phyloP scores from a whole-genome alignment of 2,888 invertebrate genomes.

The Leucoptera coffeella region DNA sequence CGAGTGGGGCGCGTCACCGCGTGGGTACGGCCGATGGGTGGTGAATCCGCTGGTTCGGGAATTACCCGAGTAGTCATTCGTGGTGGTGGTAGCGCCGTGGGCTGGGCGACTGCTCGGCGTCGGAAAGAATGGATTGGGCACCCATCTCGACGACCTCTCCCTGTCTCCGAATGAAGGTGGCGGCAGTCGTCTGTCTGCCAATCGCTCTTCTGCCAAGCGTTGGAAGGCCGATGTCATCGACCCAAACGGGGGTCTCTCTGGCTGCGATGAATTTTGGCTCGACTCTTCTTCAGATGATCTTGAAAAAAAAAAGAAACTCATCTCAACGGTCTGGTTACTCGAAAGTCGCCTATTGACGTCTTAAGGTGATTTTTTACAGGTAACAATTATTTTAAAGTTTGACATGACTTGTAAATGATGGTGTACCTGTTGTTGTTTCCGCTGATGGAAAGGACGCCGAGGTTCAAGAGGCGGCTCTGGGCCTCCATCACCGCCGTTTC shows the following conservation, averaged over 20 bases:
- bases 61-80: conserved; percentile 12
- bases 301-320: conserved; percentile 1
- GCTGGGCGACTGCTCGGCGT: background rate
- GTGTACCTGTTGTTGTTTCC: conserved; percentile 19
- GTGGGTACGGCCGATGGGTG: conserved; percentile 17
- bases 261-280: background rate
- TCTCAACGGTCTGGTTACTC: too few species aligned
- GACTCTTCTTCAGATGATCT: conserved; percentile 3
- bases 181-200: conserved; percentile 17
- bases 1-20: conserved; percentile 12
- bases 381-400: too few species aligned
- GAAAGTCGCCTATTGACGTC: too few species aligned
- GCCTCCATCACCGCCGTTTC: conserved; percentile 17
- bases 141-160: conserved; percentile 20
- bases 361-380: too few species aligned
- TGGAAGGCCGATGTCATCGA: conserved; percentile 37
- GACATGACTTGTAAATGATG: too few species aligned
- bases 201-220: conserved; percentile 19
- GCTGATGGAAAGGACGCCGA: conserved; percentile 29
- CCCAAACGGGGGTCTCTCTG: conserved; percentile 9
- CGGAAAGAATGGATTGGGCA: conserved; percentile 36
- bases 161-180: conserved; percentile 11
- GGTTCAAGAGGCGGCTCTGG: conserved; percentile 24
- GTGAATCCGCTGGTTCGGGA: conserved; percentile 37
- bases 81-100: background rate